Evolutionary conservation across 2,888 invertebrate species (phyloP).

Genomic region (Patella caerulea): DNA sequence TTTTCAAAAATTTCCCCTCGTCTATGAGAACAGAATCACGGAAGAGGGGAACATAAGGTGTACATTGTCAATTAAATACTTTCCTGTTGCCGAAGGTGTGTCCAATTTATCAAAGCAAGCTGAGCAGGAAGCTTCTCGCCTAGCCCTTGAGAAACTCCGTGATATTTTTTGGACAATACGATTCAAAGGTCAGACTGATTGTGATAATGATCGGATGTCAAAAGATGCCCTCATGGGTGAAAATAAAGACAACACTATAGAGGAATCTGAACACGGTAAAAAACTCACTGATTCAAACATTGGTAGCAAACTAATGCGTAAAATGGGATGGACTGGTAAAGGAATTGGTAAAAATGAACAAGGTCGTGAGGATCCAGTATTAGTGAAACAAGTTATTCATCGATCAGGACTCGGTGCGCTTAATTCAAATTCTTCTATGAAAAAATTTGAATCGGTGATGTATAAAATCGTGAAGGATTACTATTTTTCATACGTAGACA

Average conservation of each 20-base stretch:
- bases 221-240: constrained; percentile 58
- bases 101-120: constrained; percentile 46
- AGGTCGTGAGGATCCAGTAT: constrained; percentile 79
- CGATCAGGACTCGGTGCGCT: constrained; percentile 66
- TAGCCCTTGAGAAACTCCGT: constrained; percentile 51
- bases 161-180: constrained; percentile 63
- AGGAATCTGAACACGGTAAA: constrained; percentile 19
- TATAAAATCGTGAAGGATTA: constrained; percentile 64
- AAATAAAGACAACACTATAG: neutral
- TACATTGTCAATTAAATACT: constrained; percentile 47
- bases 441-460: constrained; percentile 58
- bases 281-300: constrained; percentile 72
- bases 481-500: constrained; percentile 58
- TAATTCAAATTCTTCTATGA: constrained; percentile 48
- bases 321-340: constrained; percentile 84
- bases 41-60: constrained; percentile 32
- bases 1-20: constrained; percentile 56
- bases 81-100: constrained; percentile 45
- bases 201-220: constrained; percentile 44
- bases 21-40: constrained; percentile 12
- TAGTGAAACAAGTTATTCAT: constrained; percentile 54
- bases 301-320: constrained; percentile 77
- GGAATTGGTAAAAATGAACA: constrained; percentile 77
- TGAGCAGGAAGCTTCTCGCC: constrained; percentile 48
- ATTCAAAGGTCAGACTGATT: constrained; percentile 58